A percentile compares a stretch with the other conserved stretches of the same genome.
Evolutionary conservation across 2,113 vertebrate species (phyloP).

Genomic region (Rana temporaria): DNA sequence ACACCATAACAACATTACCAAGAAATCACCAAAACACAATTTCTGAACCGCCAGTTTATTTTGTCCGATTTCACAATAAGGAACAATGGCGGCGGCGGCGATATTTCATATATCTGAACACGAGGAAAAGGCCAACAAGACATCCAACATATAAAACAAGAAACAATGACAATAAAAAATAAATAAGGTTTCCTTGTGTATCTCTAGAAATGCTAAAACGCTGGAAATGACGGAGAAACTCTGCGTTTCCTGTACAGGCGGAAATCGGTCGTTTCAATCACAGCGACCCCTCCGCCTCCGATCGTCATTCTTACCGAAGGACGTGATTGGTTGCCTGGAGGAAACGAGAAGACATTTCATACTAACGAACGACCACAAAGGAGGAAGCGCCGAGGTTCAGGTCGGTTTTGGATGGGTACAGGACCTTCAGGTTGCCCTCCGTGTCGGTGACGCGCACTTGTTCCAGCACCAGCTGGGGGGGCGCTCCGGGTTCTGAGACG

Average conservation of each 20-base stretch:
- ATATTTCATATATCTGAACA: neutral
- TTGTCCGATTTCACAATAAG: too few species aligned
- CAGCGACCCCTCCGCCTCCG: neutral
- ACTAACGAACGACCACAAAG: slow-evolving; percentile 79
- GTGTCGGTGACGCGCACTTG: slow-evolving; percentile 89
- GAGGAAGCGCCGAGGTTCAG: slow-evolving; percentile 70
- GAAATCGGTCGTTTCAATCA: too few species aligned
- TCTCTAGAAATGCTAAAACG: too few species aligned
- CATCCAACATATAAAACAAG: too few species aligned
- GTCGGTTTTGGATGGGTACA: slow-evolving; percentile 94
- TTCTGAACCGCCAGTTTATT: too few species aligned
- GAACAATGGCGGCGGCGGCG: too few species aligned
- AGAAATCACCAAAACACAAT: too few species aligned
- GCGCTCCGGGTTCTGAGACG: rapidly evolving
- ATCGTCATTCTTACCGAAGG: too few species aligned
- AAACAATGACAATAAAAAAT: slow-evolving; percentile 1
- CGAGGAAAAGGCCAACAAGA: neutral
- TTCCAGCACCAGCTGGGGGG: slow-evolving; percentile 75
- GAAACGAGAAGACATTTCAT: neutral
- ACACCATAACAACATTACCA: too few species aligned
- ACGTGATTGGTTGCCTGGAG: too few species aligned
- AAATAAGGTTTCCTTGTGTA: neutral
- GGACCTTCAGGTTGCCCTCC: slow-evolving; percentile 87
- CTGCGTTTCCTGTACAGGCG: too few species aligned
- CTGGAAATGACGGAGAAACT: too few species aligned